These are phyloP conservation scores for Oxycera nigricornis DNA, from an alignment of 2,888 invertebrate species.

Conservation along the genomic window DNA sequence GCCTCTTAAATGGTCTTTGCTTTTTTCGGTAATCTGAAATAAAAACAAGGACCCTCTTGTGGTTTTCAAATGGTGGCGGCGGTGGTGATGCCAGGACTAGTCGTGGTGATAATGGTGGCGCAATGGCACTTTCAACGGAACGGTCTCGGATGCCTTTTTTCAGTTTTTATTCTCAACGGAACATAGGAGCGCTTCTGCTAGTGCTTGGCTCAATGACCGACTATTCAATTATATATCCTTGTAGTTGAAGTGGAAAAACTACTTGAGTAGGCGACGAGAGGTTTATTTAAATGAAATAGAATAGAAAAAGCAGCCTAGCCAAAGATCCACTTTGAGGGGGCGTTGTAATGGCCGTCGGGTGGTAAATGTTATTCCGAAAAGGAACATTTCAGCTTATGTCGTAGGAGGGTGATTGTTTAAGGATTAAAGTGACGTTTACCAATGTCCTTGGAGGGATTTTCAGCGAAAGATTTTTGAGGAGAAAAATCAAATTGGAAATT, in stretches of 20 bases:
- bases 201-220: background rate
- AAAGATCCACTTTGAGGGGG: background rate
- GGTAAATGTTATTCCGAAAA: conserved; percentile 3
- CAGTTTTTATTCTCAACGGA: background rate
- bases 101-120: too few relatives aligned
- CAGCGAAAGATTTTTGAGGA: background rate
- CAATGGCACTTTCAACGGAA: conserved; percentile 33
- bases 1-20: conserved; percentile 5
- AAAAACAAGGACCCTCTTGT: conserved; percentile 36
- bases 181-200: background rate
- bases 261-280: conserved; percentile 16
- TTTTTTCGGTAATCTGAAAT: conserved; percentile 6
- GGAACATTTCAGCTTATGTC: background rate
- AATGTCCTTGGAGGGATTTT: background rate
- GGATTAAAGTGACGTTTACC: background rate
- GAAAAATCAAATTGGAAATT: background rate
- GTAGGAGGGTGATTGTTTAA: background rate
- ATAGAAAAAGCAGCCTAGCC: background rate
- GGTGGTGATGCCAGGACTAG: too few relatives aligned
- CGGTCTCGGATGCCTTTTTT: conserved; percentile 16
- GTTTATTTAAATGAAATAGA: conserved; percentile 30
- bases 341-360: background rate
- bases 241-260: conserved; percentile 27
- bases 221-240: conserved; percentile 28
- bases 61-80: conserved; percentile 22